Conservation (phyloP, 2,888 invertebrate species). For the Siphlonurus alternatus region DNA sequence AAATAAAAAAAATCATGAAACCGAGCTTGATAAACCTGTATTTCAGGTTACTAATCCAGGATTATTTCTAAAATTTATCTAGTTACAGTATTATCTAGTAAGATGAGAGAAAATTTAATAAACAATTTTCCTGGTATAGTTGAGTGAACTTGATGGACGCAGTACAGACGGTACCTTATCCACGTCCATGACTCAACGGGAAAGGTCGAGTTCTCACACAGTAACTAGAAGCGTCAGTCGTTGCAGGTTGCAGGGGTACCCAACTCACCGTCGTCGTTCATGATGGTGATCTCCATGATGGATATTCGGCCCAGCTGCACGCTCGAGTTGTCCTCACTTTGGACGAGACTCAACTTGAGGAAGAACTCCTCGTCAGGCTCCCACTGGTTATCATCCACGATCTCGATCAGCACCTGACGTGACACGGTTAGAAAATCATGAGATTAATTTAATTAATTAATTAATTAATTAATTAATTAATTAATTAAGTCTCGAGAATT, state of each 20-base stretch:
- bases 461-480: not conserved
- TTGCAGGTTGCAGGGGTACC: too few relatives aligned
- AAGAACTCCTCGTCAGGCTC: conserved; percentile 43
- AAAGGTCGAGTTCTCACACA: too few relatives aligned
- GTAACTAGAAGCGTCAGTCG: too few relatives aligned
- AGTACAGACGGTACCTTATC: too few relatives aligned
- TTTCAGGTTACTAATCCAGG: conserved; percentile 15
- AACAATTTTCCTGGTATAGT: too few relatives aligned
- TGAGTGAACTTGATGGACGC: too few relatives aligned
- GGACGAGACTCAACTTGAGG: conserved; percentile 29
- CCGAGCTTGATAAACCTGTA: not conserved
- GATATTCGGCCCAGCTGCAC: conserved; percentile 31
- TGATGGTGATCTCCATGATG: conserved; percentile 38
- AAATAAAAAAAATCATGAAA: not conserved
- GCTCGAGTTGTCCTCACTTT: conserved; percentile 17
- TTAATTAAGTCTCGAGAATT: not conserved
- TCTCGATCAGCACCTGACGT: conserved; percentile 27
- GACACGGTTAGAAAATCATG: too few relatives aligned
- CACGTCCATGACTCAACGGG: too few relatives aligned
- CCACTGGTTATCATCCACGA: conserved; percentile 39
- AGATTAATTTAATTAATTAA: too few relatives aligned
- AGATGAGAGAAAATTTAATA: too few relatives aligned
- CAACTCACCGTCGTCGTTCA: conserved; percentile 39
- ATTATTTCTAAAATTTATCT: too few relatives aligned
- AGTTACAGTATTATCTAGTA: too few relatives aligned